These are phyloP conservation scores for Synergus gifuensis DNA, from an alignment of 2,888 invertebrate genomes.

Conservation along the genomic window DNA sequence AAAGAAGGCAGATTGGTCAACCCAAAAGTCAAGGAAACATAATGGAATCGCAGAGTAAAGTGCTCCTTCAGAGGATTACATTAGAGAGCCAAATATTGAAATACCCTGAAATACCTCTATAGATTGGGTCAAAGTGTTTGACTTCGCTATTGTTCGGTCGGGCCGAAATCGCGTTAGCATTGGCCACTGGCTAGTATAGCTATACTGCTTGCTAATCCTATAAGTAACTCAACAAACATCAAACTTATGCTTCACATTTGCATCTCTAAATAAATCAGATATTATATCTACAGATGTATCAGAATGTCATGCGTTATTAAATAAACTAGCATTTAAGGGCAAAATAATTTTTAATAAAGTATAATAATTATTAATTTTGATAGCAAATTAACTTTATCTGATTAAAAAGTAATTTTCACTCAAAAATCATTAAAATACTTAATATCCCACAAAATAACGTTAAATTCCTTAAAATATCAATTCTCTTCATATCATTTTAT, in stretches of 20 bases:
- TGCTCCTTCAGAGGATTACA: constrained; percentile 57
- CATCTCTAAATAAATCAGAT: background rate
- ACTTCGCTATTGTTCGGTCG: constrained; percentile 59
- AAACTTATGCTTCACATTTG: background rate
- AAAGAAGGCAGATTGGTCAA: background rate
- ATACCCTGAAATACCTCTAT: constrained; percentile 60
- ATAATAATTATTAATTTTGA: no score
- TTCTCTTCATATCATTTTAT: no score
- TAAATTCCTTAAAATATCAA: no score
- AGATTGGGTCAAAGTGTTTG: constrained; percentile 62
- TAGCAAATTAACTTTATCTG: no score
- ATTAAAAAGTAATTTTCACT: no score
- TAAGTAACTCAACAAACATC: background rate
- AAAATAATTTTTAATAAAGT: no score
- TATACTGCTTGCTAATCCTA: constrained; percentile 11
- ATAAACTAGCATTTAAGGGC: no score
- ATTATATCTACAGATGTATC: background rate
- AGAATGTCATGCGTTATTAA: no score
- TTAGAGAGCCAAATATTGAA: constrained; percentile 67
- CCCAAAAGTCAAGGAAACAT: background rate
- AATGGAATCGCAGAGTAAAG: background rate
- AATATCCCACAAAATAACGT: no score
- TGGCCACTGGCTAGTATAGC: constrained; percentile 3
- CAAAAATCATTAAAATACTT: no score
- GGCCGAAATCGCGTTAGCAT: background rate